Conservation (phyloP, 2,888 invertebrate species). For the Tenthredo scrophulariae region DNA sequence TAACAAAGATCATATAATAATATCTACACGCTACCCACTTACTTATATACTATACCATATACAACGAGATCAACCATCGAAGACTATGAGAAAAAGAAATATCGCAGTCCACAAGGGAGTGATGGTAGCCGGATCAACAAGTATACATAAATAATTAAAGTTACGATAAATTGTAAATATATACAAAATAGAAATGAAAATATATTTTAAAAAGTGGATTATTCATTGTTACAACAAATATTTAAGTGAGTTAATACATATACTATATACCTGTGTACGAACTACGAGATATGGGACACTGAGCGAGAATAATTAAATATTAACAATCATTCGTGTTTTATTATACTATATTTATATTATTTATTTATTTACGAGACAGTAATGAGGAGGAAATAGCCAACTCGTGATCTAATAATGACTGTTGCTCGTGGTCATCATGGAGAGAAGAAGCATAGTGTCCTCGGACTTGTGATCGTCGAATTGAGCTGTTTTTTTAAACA, state of each 20-base stretch:
- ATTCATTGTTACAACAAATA: constrained; percentile 26
- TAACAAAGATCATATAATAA: not conserved
- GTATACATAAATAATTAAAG: constrained; percentile 41
- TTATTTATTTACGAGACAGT: not conserved
- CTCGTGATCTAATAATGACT: not conserved
- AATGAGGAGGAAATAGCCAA: not conserved
- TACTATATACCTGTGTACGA: not conserved
- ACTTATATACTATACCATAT: not conserved
- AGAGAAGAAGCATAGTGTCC: not conserved
- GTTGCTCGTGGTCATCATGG: not conserved
- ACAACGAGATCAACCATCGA: not conserved
- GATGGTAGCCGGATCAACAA: constrained; percentile 25
- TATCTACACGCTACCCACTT: not conserved
- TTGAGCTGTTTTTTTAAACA: not conserved
- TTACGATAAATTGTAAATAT: constrained; percentile 56
- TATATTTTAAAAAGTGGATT: constrained; percentile 39
- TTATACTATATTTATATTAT: not conserved
- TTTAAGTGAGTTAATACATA: not conserved
- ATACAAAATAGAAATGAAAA: constrained; percentile 50
- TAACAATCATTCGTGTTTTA: constrained; percentile 10
- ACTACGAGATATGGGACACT: not conserved
- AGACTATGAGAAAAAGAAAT: not conserved
- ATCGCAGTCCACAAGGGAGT: constrained; percentile 7
- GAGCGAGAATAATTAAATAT: constrained; percentile 14
- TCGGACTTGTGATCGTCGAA: not conserved